phyloP scores from a whole-genome alignment of 1,140 invertebrate species.

The Drosophila kepulauana region DNA sequence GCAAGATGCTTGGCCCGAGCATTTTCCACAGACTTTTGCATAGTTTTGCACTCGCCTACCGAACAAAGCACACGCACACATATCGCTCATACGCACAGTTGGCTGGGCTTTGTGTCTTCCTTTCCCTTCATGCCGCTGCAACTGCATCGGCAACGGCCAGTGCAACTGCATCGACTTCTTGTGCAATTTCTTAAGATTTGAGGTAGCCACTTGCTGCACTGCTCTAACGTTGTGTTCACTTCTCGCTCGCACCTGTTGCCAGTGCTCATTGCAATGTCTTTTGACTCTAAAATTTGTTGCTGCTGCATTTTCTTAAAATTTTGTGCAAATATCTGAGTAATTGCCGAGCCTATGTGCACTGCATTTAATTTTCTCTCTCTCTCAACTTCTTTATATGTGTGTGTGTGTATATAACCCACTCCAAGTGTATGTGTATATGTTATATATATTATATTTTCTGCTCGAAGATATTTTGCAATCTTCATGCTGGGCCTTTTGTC shows the following conservation, averaged over 20 bases:
- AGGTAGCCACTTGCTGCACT: constrained; percentile 45
- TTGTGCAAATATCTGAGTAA: constrained; percentile 80
- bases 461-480: constrained; percentile 63
- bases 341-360: constrained; percentile 62
- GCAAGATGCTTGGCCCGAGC: constrained; percentile 3
- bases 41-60: constrained; percentile 61
- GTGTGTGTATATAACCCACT: constrained; percentile 12
- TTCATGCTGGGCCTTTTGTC: constrained; percentile 64
- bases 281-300: constrained; percentile 67
- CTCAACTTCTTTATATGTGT: not conserved
- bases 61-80: constrained; percentile 19
- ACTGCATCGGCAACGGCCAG: constrained; percentile 33
- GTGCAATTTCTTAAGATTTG: constrained; percentile 77
- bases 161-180: constrained; percentile 66
- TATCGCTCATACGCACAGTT: constrained; percentile 70
- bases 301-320: constrained; percentile 82
- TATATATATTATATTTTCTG: constrained; percentile 48
- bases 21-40: constrained; percentile 60
- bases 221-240: constrained; percentile 22
- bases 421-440: constrained; percentile 21
- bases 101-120: not conserved
- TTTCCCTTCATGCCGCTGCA: constrained; percentile 10
- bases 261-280: constrained; percentile 55
- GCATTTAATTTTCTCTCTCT: constrained; percentile 54
- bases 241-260: constrained; percentile 57